Evolutionary conservation across 2,797 vertebrate genomes (phyloP), one percentile per base, ranked within the genome.

Genomic region (Halcyon smyrnensis): DNA sequence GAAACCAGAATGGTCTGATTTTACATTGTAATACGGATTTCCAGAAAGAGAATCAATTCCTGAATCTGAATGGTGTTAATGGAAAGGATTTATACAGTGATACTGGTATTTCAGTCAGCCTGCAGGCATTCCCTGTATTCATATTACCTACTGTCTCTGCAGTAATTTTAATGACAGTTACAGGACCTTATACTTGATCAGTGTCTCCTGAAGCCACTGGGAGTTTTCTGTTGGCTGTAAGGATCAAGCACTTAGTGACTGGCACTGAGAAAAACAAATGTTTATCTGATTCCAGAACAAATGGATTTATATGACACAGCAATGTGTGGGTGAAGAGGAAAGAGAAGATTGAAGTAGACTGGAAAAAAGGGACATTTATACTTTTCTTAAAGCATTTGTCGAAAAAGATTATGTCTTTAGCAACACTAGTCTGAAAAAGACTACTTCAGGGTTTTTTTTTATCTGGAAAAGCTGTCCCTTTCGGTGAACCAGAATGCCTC

Each of bases 301-400:
- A 89, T 87, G 60, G 77, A 89, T 95, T 92, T 94, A 43, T 93
- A 45, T 79, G 84, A 91, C 70, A 89, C 20, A 57, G 53, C 53
- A 37, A 17, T 59, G 59, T 73, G 64, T 64, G 57, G 32, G 21
- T 79, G 67, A 89, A 64, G 69, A 89, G 25, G 70, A 90, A 54
- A 21, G 50, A 67, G 69, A 87, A 85, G 84, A 93, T 84, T 80
- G 75, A 94, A 89, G 64, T 53, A 46, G 77, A 64, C 78, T 91
- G 80, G 56, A 51, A 83, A 84, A 93, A 83, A 64, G 84, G 53
- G 53, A 75, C 63, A 84, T 92, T 95, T 94, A 80, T 77, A 90
- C 56, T 88, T 95, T 92, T 68, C 77, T 82, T 82, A 74, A 85
- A 95, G 64, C 83, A 87, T 90, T 95, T 95, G 86, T 95, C 94